Base-by-base conservation (phyloP, 2,113 vertebrate genomes). In the Hipposideros armiger region DNA sequence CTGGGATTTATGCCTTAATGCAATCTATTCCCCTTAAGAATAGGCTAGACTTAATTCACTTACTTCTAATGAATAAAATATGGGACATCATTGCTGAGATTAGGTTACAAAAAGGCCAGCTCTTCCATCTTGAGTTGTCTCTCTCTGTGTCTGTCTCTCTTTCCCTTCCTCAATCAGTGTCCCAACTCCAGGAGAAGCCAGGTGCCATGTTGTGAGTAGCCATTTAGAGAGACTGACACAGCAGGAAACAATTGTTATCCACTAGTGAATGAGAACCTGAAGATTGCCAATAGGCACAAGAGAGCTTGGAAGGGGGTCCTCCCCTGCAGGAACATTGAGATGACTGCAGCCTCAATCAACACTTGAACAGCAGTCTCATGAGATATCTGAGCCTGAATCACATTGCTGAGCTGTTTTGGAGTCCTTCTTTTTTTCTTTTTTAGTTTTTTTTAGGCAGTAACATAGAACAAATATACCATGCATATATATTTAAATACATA, bases 221-320 rank as follows among this genome's bases (percentile, higher is more conserved):
- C 16, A 15, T 4, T 2, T 5, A 24, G 5, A 13, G 32, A 76
- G 26, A 72, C 16, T 30, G 5, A 17, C 10, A 3, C 3, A 28
- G 11, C 3, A 10, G 52, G 28, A 60, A 82, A 67, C 0, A 1
- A 30, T 9, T 8, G 40, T 42, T 4, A 56, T 28, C 7, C 30
- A 58, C 19, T 16, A 1, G 4, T 0, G 5, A 62, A 15, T 5
- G 20, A 69, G 86, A 40, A 58, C 9, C 50, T 20, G 24, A 30
- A 30, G 47, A 45, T 0, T 32, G 1, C 24, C 20, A 47, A 19
- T 0, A 47, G 11, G 19, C 3, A 19, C 0, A 4, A 47, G 4
- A 20, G 40, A 19, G 6, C 50, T 3, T 32, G 1, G 58, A 58
- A 36, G 22, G 62, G 26, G 26, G 2, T 15, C 40, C 26, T 20